Percentiles rank a stretch among this genome's conserved stretches.
phyloP scores from a whole-genome alignment of 1,140 invertebrate species.

The Drosophila nigromelanica region DNA sequence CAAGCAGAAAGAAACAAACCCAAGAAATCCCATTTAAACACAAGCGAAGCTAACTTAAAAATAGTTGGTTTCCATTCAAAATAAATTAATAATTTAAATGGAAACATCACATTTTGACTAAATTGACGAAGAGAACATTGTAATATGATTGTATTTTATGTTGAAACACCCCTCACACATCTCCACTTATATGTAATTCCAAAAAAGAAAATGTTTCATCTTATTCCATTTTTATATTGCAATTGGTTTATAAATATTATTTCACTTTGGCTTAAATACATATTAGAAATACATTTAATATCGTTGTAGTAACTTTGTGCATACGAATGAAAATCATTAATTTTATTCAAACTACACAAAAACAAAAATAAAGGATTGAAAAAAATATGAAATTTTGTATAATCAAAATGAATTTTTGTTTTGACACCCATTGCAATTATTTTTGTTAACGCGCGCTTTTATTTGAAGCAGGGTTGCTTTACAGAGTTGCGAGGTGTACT shows the following conservation, averaged over 20 bases:
- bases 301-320: conserved; percentile 16
- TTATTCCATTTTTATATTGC: conserved; percentile 9
- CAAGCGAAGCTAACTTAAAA: background rate
- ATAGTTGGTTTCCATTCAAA: background rate
- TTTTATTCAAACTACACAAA: conserved; percentile 13
- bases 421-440: background rate
- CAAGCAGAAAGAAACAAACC: background rate
- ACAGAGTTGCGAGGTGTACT: too few species aligned
- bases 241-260: background rate
- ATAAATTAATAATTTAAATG: background rate
- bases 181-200: conserved; percentile 8
- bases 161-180: background rate
- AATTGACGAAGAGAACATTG: background rate
- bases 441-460: background rate
- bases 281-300: conserved; percentile 21
- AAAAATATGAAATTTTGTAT: background rate
- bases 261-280: conserved; percentile 11
- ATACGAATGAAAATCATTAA: conserved; percentile 7
- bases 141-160: background rate
- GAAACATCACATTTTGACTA: background rate
- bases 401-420: background rate
- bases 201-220: conserved; percentile 5
- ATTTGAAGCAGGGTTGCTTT: too few species aligned
- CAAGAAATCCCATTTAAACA: background rate
- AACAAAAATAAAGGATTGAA: background rate